Conservation (phyloP, 2,797 vertebrate species). For the Pangasius larnaudii region DNA sequence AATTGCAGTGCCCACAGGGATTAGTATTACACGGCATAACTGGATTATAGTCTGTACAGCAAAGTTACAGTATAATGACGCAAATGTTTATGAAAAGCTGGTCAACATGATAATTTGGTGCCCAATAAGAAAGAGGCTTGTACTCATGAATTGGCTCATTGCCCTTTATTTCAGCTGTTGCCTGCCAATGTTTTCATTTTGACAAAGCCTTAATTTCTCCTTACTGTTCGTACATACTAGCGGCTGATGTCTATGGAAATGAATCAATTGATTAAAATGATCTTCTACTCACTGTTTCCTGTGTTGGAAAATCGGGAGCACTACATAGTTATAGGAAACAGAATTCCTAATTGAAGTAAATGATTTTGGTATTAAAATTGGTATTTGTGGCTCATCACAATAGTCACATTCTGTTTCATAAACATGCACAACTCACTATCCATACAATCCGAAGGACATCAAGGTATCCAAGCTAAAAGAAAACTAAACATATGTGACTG, state of each 20-base stretch:
- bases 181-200: neutral
- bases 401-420: neutral
- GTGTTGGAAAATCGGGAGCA: neutral
- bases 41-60: constrained; percentile 49
- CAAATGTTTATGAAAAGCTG: constrained; percentile 45
- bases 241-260: neutral
- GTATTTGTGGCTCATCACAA: neutral
- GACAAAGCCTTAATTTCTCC: neutral
- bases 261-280: neutral
- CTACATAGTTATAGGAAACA: neutral
- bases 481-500: neutral
- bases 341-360: neutral
- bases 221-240: neutral
- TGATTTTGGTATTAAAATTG: neutral
- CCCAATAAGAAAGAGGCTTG: neutral
- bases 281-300: neutral
- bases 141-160: constrained; percentile 20
- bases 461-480: neutral
- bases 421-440: neutral
- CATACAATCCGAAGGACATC: neutral
- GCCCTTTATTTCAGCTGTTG: neutral
- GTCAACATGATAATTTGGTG: constrained; percentile 26
- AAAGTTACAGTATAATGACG: constrained; percentile 14
- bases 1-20: constrained; percentile 51
- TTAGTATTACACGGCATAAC: constrained; percentile 36